Evolutionary conservation across 1,140 invertebrate genomes (phyloP), one percentile per base, ranked within the genome.

Genomic region (Ooceraea biroi): DNA sequence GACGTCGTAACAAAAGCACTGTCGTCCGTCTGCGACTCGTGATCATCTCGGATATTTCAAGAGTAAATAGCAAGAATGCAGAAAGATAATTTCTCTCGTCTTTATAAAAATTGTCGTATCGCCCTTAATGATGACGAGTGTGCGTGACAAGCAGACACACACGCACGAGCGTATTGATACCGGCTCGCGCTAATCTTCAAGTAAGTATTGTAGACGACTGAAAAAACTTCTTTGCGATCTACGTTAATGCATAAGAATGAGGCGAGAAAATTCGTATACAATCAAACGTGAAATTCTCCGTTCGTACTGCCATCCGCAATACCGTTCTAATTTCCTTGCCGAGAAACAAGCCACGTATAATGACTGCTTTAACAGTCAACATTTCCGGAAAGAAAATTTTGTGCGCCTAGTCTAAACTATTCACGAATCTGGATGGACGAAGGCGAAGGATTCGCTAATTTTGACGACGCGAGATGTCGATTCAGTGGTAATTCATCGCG

Each of bases 191-290:
- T 57, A 71, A 80, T 55, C 65, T 80, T 80, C 22, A 69, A 80
- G 30, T 66, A 71, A 65, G 57, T 80, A 71, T 80, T 22, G 65
- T 25, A 14, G 25, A 46, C 69, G 71, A 80, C 36, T 46, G 60
- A 71, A 57, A 7, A 69, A 80, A 69, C 22, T 44, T 57, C 8
- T 36, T 46, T 71, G 76, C 65, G 41, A n/a, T 30, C 76, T 80
- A 71, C 36, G 22, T 50, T 80, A 68, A 78, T 12, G 22, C 50
- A 19, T 19, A 74, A 61, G 17, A 71, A 69, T 71, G 25, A 71
- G 50, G n/a, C 57, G 63, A 78, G 76, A 78, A 80, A 80, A 50
- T 69, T 80, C 44, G 65, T 80, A 80, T 80, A 71, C 76, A 71
- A 80, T 71, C 36, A 80, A 71, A 80, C 65, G 76, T 30, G 65